Evolutionary conservation across 2,797 vertebrate species (phyloP), one percentile per base, ranked within the genome.

Genomic region (Sebastes miniatus): DNA sequence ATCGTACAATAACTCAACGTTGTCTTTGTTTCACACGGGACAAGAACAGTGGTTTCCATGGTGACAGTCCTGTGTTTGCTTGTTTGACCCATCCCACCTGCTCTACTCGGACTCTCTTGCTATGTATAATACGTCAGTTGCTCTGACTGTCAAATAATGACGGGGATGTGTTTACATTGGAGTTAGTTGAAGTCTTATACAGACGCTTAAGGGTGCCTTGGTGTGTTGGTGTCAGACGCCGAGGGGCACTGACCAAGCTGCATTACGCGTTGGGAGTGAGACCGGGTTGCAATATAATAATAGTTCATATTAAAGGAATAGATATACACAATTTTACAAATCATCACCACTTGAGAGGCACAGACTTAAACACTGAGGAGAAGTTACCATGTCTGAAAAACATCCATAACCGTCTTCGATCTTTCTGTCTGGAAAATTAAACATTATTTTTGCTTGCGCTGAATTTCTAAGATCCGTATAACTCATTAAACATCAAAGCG

Each of bases 401-500:
- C 14, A 8, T 62, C 18, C 3, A 36, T 39, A 20, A 57, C 10
- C 14, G 31, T 22, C 32, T 75, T 43, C 29, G 11, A 47, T 80
- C 29, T 52, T 27, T 73, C 18, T 32, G 29, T 76, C 31, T 69
- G 62, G 16, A 84, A 75, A 79, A 84, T 74, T 9, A 68, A 76
- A 83, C 61, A 71, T 64, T 56, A 69, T 71, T 81, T 68, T 3
- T 3, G 32, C 63, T 75, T 6, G 59, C 61, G 70, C 24, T 76
- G 80, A 77, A 56, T 87, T 79, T 73, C 68, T 83, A 20, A 70
- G 27, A 76, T 79, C 25, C 70, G 72, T 69, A 63, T 22, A 73
- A 78, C 25, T 61, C 73, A 84, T 85, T 86, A 79, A 79, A 79
- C 87, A 89, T 84, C 73, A 79, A 85, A 89, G 87, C n/a, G 11